Evolutionary conservation across 2,888 invertebrate genomes (phyloP), one percentile per base, ranked within the genome.

Genomic region (Sarcophaga subvicina): DNA sequence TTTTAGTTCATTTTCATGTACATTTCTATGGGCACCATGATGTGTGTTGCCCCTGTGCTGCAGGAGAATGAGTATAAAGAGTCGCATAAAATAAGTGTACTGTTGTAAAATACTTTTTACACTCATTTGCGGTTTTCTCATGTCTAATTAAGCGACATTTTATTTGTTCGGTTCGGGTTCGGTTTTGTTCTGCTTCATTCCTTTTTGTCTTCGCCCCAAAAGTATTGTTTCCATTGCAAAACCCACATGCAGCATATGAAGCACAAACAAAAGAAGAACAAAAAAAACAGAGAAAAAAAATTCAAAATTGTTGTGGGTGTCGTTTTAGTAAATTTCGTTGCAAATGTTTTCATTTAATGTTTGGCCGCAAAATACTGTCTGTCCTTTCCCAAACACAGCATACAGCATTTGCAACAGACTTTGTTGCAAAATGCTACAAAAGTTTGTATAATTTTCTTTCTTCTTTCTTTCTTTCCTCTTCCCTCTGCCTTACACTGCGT

Each of bases 71-170:
- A 25, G 62, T n/a, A 67, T 20, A 47, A n/a, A n/a, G 60, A 63
- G 72, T 25, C 59, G 72, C 76, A 70, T 69, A n/a, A 45, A 70
- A 63, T 22, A 72, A 76, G 70, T 73, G 87, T 84, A 54, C 2
- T 54, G 81, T 86, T 87, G 78, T 87, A 87, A 84, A 84, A 81
- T 87, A 87, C 84, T 84, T 87, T 72, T 84, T 84, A 87, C 87
- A 87, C 87, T 87, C 87, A 87, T 89, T 90, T 92, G 93, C 88
- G 92, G 92, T 91, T 91, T 90, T 89, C 91, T 91, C 92, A 91
- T 91, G 92, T 92, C 92, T 92, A 91, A 91, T 92, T 92, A 91
- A 90, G 92, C 91, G 91, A 92, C 93, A 92, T 91, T 91, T 87
- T 87, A 87, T 87, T 84, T 82, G 81, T 81, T 82, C 63, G 81